A percentile compares a stretch with the other conserved stretches of the same genome.
These are phyloP conservation scores for Poeciliopsis occidentalis DNA, from an alignment of 2,113 vertebrate species.

Conservation along the genomic window DNA sequence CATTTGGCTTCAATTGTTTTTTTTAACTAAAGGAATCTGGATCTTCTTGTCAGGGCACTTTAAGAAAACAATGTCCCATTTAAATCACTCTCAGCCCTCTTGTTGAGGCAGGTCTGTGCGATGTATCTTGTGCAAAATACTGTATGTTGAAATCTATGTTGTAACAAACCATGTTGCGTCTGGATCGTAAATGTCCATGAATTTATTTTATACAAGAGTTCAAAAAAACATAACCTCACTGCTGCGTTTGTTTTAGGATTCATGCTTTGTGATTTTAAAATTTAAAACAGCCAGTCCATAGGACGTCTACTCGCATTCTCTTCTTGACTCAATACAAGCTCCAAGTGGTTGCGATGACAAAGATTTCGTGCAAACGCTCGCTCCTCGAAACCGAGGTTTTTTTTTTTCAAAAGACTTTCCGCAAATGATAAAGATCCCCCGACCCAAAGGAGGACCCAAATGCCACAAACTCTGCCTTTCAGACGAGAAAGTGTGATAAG, in stretches of 20 bases:
- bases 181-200: not conserved
- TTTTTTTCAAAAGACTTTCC: slow-evolving; percentile 20
- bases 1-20: not conserved
- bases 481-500: not conserved
- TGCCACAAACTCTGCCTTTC: not conserved
- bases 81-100: not conserved
- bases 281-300: not conserved
- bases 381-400: not conserved
- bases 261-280: not conserved
- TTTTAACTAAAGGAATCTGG: not conserved
- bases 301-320: slow-evolving; percentile 2
- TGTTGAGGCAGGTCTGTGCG: not conserved
- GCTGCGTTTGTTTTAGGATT: not conserved
- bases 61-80: not conserved
- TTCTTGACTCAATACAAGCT: not conserved
- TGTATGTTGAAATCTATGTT: not conserved
- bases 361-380: slow-evolving; percentile 3
- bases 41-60: slow-evolving; percentile 11
- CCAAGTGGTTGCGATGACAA: not conserved
- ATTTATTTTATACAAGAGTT: not conserved
- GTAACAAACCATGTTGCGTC: not conserved
- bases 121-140: not conserved
- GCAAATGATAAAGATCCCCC: slow-evolving; percentile 34
- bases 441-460: slow-evolving; percentile 13
- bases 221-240: not conserved